Conservation (phyloP, 2,113 vertebrate genomes). For the Calyptomena viridis region DNA sequence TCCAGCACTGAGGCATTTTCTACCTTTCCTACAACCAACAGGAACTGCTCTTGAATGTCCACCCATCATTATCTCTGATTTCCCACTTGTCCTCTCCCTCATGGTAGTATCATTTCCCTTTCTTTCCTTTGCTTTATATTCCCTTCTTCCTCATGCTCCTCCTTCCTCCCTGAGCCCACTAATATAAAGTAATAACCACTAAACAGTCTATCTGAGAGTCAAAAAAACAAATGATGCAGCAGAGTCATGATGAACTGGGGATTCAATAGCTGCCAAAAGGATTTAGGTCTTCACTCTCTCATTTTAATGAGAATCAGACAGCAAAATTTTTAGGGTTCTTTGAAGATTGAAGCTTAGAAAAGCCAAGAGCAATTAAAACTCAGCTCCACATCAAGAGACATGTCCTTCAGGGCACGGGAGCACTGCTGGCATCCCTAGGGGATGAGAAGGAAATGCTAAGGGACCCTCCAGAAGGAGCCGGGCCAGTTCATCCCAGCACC, state of each 20-base stretch:
- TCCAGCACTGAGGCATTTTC: not conserved
- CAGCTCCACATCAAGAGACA: not conserved
- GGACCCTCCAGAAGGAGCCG: not conserved
- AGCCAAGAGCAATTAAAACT: not conserved
- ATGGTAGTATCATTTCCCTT: not conserved
- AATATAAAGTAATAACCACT: not conserved
- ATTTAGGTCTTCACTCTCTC: not conserved
- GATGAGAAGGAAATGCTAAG: not conserved
- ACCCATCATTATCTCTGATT: not conserved
- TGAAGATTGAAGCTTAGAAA: not conserved
- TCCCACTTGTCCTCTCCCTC: not conserved
- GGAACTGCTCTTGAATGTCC: not conserved
- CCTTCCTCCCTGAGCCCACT: not conserved
- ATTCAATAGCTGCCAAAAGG: not conserved
- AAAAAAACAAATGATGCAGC: not conserved
- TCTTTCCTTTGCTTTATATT: not conserved
- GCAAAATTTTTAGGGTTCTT: not conserved
- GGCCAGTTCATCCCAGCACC: not conserved
- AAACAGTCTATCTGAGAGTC: not conserved
- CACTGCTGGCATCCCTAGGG: not conserved
- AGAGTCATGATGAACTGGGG: not conserved
- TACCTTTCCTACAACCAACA: not conserved
- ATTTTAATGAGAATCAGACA: constrained; percentile 22
- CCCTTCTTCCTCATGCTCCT: not conserved
- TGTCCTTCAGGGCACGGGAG: not conserved